Base-by-base conservation (phyloP, 2,888 invertebrate species). In the Neria commutata region DNA sequence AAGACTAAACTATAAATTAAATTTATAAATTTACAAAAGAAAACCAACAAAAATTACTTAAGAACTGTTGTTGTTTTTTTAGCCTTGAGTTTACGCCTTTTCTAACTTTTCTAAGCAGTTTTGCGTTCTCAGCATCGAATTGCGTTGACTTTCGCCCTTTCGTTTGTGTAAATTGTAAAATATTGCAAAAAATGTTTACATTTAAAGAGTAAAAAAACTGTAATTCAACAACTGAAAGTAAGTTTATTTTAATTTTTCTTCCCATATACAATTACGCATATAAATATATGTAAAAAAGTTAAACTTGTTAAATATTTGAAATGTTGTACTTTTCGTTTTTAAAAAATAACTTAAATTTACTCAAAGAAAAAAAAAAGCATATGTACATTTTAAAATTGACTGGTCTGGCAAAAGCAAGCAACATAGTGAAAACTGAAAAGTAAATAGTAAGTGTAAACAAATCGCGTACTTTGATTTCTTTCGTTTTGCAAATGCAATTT, bases 1-100 rank as follows among this genome's bases (percentile, higher is more conserved):
- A 58, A 51, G 21, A 59, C 50, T 51, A 55, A 61, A 26, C 48
- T 34, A 48, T 34, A 52, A 54, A 61, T 58, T 48, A 51, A 58
- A 54, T 54, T 42, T 51, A 58, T 53, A 56, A 53, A 58, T 56
- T 53, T 56, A 52, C 51, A 49, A 16, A 49, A 26, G 14, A 52
- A n/a, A 23, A 23, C 23, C 4, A 49, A 19, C 14, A 46, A 25
- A 25, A 25, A 26, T 23, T 48, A n/a, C n/a, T n/a, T n/a, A n/a
- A n/a, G n/a, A n/a, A n/a, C n/a, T n/a, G n/a, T n/a, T 19, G 21
- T 19, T 42, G 42, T 42, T 42, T 42, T n/a, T 42, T 19, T 19
- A 46, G 4, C 19, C n/a, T 46, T 11, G n/a, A 4, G 24, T 46
- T 46, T 46, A 5, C 17, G 19, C 19, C n/a, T 10, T 29, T 29